phyloP scores from a whole-genome alignment of 2,797 vertebrate genomes.

The Tragopan temminckii region DNA sequence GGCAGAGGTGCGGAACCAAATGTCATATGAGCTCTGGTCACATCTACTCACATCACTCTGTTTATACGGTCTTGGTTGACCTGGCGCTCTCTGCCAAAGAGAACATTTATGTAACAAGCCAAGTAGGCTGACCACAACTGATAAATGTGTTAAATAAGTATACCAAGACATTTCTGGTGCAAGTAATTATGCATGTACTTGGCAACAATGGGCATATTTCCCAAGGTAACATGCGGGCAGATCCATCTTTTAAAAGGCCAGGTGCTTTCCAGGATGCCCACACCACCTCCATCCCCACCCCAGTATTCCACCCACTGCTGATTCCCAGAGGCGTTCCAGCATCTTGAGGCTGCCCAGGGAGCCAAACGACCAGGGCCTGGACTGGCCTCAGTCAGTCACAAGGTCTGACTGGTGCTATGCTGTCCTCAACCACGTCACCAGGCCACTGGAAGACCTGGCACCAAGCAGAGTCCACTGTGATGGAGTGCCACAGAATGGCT shows the following conservation, averaged over 20 bases:
- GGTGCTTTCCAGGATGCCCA: not conserved
- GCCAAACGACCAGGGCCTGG: not conserved
- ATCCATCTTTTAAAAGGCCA: not conserved
- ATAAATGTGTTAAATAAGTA: not conserved
- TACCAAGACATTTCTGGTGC: not conserved
- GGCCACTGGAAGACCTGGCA: not conserved
- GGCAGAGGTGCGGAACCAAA: not conserved
- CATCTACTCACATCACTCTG: not conserved
- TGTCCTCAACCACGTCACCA: not conserved
- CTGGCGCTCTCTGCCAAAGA: not conserved
- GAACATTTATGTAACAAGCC: not conserved
- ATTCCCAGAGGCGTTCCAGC: not conserved
- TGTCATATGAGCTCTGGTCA: not conserved
- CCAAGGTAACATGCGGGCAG: not conserved
- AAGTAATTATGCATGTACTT: not conserved
- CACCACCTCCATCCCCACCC: accelerated
- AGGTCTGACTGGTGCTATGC: not conserved
- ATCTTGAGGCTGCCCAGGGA: not conserved
- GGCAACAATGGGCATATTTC: not conserved
- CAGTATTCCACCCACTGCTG: not conserved
- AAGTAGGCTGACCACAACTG: not conserved
- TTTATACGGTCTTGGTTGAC: not conserved
- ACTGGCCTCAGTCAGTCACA: not conserved
- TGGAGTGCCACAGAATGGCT: not conserved
- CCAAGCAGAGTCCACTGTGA: not conserved